Conservation (phyloP, 2,113 vertebrate genomes). For the Agelaius phoeniceus region DNA sequence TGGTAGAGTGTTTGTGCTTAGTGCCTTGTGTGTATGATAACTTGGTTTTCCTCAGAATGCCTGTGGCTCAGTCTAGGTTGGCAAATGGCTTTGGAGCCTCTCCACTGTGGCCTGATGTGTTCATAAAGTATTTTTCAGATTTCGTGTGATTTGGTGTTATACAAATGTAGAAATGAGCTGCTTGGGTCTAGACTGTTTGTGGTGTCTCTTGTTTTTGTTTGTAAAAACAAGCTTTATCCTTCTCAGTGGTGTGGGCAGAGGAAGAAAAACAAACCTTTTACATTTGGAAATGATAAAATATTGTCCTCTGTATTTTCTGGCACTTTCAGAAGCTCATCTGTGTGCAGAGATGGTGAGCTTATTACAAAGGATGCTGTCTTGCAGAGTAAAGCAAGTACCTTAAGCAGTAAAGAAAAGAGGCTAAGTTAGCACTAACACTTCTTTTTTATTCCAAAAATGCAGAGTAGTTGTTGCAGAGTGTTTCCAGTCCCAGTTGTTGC, state of each 20-base stretch:
- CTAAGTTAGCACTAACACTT: background rate
- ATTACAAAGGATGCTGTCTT: background rate
- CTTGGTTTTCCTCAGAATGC: constrained; percentile 3
- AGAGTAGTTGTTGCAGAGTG: background rate
- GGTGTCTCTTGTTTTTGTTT: background rate
- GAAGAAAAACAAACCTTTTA: constrained; percentile 11
- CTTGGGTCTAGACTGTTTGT: background rate
- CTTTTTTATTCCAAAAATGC: background rate
- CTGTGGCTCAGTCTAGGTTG: constrained; percentile 16
- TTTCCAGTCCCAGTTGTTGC: background rate
- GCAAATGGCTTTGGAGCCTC: background rate
- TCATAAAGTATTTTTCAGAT: background rate
- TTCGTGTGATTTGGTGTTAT: constrained; percentile 4
- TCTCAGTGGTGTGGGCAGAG: background rate
- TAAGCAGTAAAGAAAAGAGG: background rate
- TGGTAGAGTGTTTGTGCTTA: background rate
- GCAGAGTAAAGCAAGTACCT: background rate
- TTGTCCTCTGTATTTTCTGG: background rate
- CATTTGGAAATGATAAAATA: background rate
- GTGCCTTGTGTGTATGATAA: background rate
- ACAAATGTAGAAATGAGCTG: background rate
- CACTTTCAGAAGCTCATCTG: background rate
- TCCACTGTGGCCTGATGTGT: background rate
- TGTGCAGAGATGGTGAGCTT: background rate
- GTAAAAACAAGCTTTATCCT: background rate